A percentile compares a stretch with the other conserved stretches of the same genome.
Conservation (phyloP, 2,797 vertebrate genomes). For the Pristis pectinata region DNA sequence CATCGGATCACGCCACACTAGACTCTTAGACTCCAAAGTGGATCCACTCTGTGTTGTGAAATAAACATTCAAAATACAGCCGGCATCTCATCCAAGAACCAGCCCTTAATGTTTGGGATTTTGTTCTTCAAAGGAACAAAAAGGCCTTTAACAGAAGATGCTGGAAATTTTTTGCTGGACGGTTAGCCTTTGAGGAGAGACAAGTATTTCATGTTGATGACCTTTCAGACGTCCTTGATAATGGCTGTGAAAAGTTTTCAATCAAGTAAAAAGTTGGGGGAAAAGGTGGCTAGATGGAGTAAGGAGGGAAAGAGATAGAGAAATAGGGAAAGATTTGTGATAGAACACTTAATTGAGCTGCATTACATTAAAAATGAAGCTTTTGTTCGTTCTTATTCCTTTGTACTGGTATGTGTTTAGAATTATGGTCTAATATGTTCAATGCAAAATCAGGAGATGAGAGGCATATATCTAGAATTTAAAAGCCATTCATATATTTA, state of each 20-base stretch:
- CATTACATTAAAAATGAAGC: neutral
- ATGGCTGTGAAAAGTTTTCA: neutral
- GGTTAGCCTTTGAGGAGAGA: neutral
- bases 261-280: neutral
- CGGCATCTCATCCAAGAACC: neutral
- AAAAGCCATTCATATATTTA: neutral
- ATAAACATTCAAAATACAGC: neutral
- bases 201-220: neutral
- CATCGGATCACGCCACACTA: neutral
- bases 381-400: neutral
- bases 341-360: neutral
- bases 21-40: slow-evolving; percentile 5
- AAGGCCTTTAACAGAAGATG: neutral
- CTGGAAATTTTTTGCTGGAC: neutral
- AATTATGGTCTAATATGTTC: neutral
- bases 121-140: neutral
- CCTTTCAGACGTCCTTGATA: neutral
- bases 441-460: neutral
- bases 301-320: neutral
- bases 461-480: neutral
- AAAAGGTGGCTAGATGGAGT: no score
- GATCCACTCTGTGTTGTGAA: neutral
- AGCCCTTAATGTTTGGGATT: neutral
- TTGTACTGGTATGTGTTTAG: neutral
- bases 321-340: neutral